A percentile compares a stretch with the other conserved stretches of the same genome.
phyloP scores from a whole-genome alignment of 1,140 invertebrate genomes.

The Euura saliciscinereae region DNA sequence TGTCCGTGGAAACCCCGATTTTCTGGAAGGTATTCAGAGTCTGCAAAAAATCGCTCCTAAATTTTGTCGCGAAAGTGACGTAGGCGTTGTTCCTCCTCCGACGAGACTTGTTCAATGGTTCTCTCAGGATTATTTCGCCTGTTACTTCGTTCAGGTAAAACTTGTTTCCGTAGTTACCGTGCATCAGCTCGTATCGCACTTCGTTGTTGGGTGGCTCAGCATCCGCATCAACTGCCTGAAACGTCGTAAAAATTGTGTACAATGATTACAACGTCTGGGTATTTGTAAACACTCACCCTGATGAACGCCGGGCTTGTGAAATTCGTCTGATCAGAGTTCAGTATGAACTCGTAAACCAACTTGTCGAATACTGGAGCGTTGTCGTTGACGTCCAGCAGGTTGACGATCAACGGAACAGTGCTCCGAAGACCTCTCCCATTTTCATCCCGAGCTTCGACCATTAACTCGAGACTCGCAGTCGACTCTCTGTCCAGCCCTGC shows the following conservation, averaged over 20 bases:
- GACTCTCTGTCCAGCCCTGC: conserved; percentile 84
- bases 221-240: conserved; percentile 79
- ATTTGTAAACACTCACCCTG: conserved; percentile 55
- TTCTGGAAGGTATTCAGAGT: conserved; percentile 17
- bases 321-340: conserved; percentile 73
- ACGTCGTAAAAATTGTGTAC: background rate
- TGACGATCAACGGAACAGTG: conserved; percentile 73
- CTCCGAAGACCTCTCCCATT: conserved; percentile 79
- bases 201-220: conserved; percentile 85
- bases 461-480: conserved; percentile 75
- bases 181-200: conserved; percentile 82
- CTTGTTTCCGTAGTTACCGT: conserved; percentile 79
- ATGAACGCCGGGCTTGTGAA: conserved; percentile 76
- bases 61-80: conserved; percentile 22
- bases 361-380: conserved; percentile 83
- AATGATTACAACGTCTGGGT: background rate
- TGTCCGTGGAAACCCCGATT: conserved; percentile 11
- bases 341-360: conserved; percentile 79
- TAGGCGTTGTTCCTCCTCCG: conserved; percentile 37
- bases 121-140: conserved; percentile 67
- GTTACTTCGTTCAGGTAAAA: conserved; percentile 79
- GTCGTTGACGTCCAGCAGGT: conserved; percentile 86
- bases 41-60: conserved; percentile 16
- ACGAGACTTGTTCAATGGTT: conserved; percentile 58
- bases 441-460: conserved; percentile 85